phyloP scores from a whole-genome alignment of 2,113 vertebrate genomes.

The Lophius piscatorius region DNA sequence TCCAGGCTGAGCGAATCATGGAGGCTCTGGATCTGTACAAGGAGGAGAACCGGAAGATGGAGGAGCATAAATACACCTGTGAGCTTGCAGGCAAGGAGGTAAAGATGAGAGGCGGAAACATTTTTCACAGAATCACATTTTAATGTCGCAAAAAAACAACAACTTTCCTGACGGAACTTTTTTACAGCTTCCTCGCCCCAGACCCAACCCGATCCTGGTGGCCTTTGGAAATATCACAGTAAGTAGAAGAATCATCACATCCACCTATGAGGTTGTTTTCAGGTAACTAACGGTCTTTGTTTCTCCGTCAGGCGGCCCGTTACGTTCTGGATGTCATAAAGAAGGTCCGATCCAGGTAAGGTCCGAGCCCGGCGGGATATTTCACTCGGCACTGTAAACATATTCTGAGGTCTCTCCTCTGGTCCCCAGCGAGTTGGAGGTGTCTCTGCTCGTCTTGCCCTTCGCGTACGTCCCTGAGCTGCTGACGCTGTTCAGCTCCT shows the following conservation, averaged over 20 bases:
- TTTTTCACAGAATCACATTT: too few species aligned
- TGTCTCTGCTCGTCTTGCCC: conserved; percentile 92
- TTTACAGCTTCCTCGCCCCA: conserved; percentile 85
- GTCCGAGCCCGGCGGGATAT: not conserved
- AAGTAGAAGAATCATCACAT: conserved; percentile 63
- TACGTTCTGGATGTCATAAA: conserved; percentile 93
- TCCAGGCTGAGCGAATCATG: conserved; percentile 94
- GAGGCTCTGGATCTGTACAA: conserved; percentile 92
- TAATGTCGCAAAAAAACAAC: too few species aligned
- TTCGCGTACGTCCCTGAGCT: conserved; percentile 92
- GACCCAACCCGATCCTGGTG: conserved; percentile 86
- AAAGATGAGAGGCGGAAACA: not conserved
- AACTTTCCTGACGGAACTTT: too few species aligned
- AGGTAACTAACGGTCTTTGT: not conserved
- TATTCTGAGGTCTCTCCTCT: not conserved
- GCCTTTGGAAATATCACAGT: conserved; percentile 90
- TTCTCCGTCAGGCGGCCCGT: conserved; percentile 82
- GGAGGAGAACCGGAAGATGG: conserved; percentile 87
- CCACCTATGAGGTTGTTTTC: too few species aligned
- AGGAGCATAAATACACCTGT: conserved; percentile 87
- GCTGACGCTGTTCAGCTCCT: conserved; percentile 86
- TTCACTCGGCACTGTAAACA: not conserved
- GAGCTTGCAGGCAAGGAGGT: conserved; percentile 90
- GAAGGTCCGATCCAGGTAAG: conserved; percentile 94
- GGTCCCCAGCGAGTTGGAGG: conserved; percentile 88